Evolutionary conservation across 2,888 invertebrate genomes (phyloP).

Genomic region (Lepidonotus clava): DNA sequence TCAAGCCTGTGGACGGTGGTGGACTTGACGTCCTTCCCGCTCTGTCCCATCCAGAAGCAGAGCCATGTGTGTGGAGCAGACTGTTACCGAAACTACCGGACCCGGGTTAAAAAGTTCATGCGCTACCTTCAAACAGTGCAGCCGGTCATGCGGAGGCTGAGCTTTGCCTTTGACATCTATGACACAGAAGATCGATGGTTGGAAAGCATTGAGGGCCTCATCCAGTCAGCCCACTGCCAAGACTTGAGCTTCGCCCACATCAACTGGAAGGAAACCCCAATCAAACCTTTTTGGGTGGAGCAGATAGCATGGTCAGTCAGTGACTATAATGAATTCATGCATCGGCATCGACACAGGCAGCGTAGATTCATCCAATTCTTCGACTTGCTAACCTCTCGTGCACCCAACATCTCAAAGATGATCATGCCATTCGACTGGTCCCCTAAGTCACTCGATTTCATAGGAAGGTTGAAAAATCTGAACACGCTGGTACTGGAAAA

Average conservation of each 20-base stretch:
- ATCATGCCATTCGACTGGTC: slow-evolving; percentile 79
- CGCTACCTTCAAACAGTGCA: slow-evolving; percentile 69
- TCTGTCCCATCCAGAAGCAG: slow-evolving; percentile 69
- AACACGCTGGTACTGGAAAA: slow-evolving; percentile 75
- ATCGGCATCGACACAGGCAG: slow-evolving; percentile 73
- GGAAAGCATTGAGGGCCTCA: slow-evolving; percentile 70
- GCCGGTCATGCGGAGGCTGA: slow-evolving; percentile 72
- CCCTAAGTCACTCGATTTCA: slow-evolving; percentile 71
- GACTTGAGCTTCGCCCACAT: slow-evolving; percentile 73
- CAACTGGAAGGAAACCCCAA: slow-evolving; percentile 79
- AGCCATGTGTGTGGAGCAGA: slow-evolving; percentile 67
- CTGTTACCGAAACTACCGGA: slow-evolving; percentile 74
- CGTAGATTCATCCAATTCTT: slow-evolving; percentile 76
- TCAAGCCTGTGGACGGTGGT: slow-evolving; percentile 75
- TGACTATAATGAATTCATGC: slow-evolving; percentile 72
- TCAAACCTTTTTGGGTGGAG: slow-evolving; percentile 74
- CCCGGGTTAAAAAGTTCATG: slow-evolving; percentile 72
- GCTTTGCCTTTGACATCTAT: slow-evolving; percentile 79
- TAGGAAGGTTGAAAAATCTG: slow-evolving; percentile 72
- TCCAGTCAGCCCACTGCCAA: slow-evolving; percentile 67
- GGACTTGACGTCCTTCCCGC: slow-evolving; percentile 74
- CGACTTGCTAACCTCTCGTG: slow-evolving; percentile 72
- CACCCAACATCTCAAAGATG: slow-evolving; percentile 73
- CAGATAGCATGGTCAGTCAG: slow-evolving; percentile 66
- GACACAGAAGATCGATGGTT: slow-evolving; percentile 75